Evolutionary conservation across 2,797 vertebrate species (phyloP), one percentile per base, ranked within the genome.

Genomic region (Alfaro cultratus): DNA sequence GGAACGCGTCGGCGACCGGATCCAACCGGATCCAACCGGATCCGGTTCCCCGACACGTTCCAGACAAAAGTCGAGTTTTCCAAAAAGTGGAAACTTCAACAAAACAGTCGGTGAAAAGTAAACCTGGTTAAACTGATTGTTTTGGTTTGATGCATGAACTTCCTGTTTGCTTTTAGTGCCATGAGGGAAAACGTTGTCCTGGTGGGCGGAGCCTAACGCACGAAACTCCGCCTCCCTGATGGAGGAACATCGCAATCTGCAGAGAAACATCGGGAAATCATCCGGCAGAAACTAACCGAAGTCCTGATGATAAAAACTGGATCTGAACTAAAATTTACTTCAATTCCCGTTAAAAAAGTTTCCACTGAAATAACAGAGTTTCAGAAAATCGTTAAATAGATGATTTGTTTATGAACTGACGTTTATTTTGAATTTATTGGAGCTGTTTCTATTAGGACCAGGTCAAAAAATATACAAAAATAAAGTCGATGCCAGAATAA

Each of bases 261-360:
- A 80, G 87, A 70, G 80, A 71, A 76, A 72, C 57, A 80, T 74
- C 60, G 75, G 77, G 82, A 87, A 80, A 70, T 9, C 72, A 80
- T 89, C 89, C 91, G 85, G 92, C 89, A 93, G 89, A 93, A 89
- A 89, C 83, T 53, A 89, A 89, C 81, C 8, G 82, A 53, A 26
- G 21, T 51, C 49, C 49, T 2, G 8, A 5, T 12, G 43, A 11
- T 45, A 45, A 45, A 16, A 47, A 47, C 46, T 47, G 46, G 15
- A 47, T 47, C 46, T 47, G 15, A 16, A 23, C 49, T 9, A 1
- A 51, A 49, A 11, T 55, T 55, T n/a, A 26, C 49, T 53, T 10
- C 49, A 49, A 2, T 9, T 51, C 7, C 49, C 23, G 21, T 23
- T 51, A 8, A 51, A 18, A 49, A 49, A 10, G 18, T 53, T 26